Conservation (phyloP, 2,888 invertebrate genomes). For the Hypomecis atomaria region DNA sequence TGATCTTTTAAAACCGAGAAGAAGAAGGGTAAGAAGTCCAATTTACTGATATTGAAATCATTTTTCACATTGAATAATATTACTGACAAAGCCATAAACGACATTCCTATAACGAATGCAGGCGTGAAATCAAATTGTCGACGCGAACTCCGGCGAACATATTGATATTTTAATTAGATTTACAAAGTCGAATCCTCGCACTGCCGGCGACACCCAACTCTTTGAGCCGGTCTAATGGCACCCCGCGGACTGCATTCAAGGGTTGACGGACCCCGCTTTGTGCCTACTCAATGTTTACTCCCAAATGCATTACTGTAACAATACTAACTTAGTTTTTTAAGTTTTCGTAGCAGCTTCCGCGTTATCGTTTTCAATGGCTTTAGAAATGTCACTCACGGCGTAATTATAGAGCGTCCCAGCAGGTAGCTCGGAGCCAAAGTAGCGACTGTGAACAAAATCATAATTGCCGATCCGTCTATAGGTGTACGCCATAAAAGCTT, state of each 20-base stretch:
- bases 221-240: slow-evolving; percentile 82
- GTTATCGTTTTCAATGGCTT: slow-evolving; percentile 83
- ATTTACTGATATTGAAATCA: neutral
- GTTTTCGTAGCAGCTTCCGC: slow-evolving; percentile 81
- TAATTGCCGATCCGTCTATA: slow-evolving; percentile 74
- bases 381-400: slow-evolving; percentile 77
- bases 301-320: slow-evolving; percentile 83
- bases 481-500: slow-evolving; percentile 57
- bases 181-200: slow-evolving; percentile 77
- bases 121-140: slow-evolving; percentile 83
- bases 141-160: slow-evolving; percentile 78
- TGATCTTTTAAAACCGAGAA: too few species aligned
- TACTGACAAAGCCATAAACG: slow-evolving; percentile 29
- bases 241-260: slow-evolving; percentile 81
- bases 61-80: slow-evolving; percentile 22
- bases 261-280: slow-evolving; percentile 80
- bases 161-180: slow-evolving; percentile 85
- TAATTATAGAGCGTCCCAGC: slow-evolving; percentile 81
- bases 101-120: slow-evolving; percentile 56
- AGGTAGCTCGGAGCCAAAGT: slow-evolving; percentile 71
- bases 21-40: too few species aligned
- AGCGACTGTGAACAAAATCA: slow-evolving; percentile 65
- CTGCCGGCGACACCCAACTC: slow-evolving; percentile 79
- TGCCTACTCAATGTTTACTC: slow-evolving; percentile 83
- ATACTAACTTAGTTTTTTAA: slow-evolving; percentile 82